phyloP scores from a whole-genome alignment of 2,888 invertebrate genomes.

The Scaptodrosophila latifasciaeformis region DNA sequence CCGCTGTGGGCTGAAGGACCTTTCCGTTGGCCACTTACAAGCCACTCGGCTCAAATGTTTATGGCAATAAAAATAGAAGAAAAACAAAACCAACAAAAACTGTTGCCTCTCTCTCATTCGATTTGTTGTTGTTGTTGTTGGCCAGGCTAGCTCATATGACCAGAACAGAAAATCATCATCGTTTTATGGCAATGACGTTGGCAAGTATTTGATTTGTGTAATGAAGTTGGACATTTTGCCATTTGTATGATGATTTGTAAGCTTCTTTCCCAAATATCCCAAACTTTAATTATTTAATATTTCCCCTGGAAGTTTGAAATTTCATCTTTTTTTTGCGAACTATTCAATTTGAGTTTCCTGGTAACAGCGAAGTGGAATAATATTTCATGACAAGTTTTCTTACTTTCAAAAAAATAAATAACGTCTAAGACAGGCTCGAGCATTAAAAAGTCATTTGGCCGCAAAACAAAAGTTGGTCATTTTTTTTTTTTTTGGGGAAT shows the following conservation, averaged over 20 bases:
- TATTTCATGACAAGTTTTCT: neutral
- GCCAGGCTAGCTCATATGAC: too few relatives aligned
- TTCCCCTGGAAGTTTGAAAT: neutral
- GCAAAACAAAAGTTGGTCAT: constrained; percentile 9
- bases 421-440: neutral
- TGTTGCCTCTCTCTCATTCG: too few relatives aligned
- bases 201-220: constrained; percentile 36
- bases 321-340: neutral
- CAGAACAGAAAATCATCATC: constrained; percentile 29
- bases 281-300: neutral
- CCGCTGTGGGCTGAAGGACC: too few relatives aligned
- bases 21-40: too few relatives aligned
- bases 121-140: too few relatives aligned
- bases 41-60: too few relatives aligned
- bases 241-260: neutral
- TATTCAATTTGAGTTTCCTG: too few relatives aligned
- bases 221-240: constrained; percentile 17
- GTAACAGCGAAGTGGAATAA: too few relatives aligned
- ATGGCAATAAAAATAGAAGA: too few relatives aligned
- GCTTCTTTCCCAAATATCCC: neutral
- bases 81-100: constrained; percentile 47
- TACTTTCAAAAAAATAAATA: constrained; percentile 1
- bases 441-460: constrained; percentile 12
- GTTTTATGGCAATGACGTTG: constrained; percentile 26
- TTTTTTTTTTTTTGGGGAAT: constrained; percentile 9